Percentiles rank a stretch among this genome's conserved stretches.
phyloP scores from a whole-genome alignment of 2,797 vertebrate genomes.

The Octomys mimax region DNA sequence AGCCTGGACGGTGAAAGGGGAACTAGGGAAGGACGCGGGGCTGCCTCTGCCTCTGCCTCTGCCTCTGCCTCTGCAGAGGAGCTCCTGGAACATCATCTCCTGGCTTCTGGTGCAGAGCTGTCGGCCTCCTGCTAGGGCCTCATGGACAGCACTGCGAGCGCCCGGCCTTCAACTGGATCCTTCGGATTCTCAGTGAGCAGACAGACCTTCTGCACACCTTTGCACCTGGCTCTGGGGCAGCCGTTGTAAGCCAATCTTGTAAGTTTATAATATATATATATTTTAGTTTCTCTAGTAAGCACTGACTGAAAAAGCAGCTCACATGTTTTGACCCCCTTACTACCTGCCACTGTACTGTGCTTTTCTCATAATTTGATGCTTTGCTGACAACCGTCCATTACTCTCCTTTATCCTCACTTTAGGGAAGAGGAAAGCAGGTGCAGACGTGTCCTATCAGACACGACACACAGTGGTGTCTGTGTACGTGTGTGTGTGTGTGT shows the following conservation, averaged over 20 bases:
- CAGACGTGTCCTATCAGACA: not conserved
- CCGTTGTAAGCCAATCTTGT: not conserved
- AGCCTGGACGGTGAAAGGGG: not conserved
- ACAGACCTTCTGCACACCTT: not conserved
- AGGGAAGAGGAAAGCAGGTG: not conserved
- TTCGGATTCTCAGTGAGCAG: not conserved
- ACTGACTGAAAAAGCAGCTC: not conserved
- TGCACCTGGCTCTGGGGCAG: not conserved
- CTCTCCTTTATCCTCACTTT: not conserved
- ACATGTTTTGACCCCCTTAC: not conserved
- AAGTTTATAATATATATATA: not conserved
- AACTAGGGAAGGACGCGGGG: not conserved
- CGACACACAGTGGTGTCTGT: not conserved
- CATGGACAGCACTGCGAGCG: not conserved
- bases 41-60: no score
- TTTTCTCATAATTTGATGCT: not conserved
- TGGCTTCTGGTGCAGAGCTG: not conserved
- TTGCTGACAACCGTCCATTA: not conserved
- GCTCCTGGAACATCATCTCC: not conserved
- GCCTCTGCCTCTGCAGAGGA: not conserved
- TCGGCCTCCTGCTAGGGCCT: not conserved
- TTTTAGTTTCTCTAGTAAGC: not conserved
- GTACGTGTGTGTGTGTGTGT: not conserved
- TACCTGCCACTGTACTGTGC: not conserved
- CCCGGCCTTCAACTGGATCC: not conserved